Base-by-base conservation (phyloP, 2,797 vertebrate genomes). In the Leptodactylus fallax region DNA sequence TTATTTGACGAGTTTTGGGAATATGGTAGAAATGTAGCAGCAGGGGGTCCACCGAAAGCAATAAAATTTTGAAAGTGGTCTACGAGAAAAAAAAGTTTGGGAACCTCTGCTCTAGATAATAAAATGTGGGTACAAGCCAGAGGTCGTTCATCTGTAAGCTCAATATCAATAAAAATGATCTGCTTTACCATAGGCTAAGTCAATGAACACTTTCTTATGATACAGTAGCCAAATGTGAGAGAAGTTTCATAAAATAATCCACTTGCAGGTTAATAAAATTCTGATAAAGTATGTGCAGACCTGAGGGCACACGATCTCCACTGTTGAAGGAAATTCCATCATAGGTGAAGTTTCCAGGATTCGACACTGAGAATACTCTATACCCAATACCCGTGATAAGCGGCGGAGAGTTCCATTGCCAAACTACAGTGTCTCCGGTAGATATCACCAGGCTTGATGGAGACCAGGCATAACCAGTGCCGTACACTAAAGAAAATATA, bases 401-500 rank as follows among this genome's bases (percentile, higher is more conserved):
- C 6, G 91, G 81, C 1, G 93, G 95, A 0, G 96, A 90, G 72
- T 93, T 90, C 97, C 97, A 97, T 0, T 36, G 90, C 97, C 97
- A 98, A 2, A 13, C 80, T 2, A 97, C 96, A 0, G 90, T 91
- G 90, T 97, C 96, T 0, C 97, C 97, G 6, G 95, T 92, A 10
- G 90, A 92, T 63, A 95, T 91, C 0, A 91, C 92, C 85, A 96
- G 85, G 0, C 93, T 91, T 19, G 95, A 87, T 0, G 96, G 96
- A n/a, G 92, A 94, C 97, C 97, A 98, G 0, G 94, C 93, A 14
- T 94, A 97, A 0, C 97, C 96, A 83, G 89, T 85, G 61, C 96
- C 95, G 13, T 94, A 92, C 11, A 65, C 97, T 97, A 90, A 16
- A 90, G 84, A 55, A 65, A 53, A 16, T 67, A 45, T 23, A 21